Base-by-base conservation (phyloP, 2,113 vertebrate genomes). In the Shinisaurus crocodilurus region DNA sequence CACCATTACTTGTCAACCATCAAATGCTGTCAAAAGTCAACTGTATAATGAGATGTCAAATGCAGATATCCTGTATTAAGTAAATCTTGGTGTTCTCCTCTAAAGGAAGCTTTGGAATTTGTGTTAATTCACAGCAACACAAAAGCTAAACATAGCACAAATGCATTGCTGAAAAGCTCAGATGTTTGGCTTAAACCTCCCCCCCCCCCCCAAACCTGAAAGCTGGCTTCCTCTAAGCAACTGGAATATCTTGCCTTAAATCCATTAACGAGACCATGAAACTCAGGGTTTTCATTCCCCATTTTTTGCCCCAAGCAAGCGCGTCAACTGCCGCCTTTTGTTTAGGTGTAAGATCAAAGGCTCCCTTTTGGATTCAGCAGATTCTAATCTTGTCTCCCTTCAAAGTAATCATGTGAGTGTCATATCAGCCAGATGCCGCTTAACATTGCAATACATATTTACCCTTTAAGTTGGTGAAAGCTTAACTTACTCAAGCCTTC, bases 391-490 rank as follows among this genome's bases (percentile, higher is more conserved):
- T 25, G 1, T 90, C 67, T 85, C 90, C 54, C 48, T 32, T 45
- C 82, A 77, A 84, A 72, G 65, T 79, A 43, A 0, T 40, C 75
- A 18, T 76, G 63, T 70, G 54, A 65, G 9, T 9, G 2, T 1
- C 67, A 34, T 34, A 43, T 37, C 57, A 75, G 43, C 74, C 48
- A 82, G 65, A 75, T 43, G 86, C 20, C 20, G 92, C 74, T 67
- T 43, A 72, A 86, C 10, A 60, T 54, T 87, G 91, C 84, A 92
- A 82, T 88, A 86, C 10, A 90, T 92, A 65, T n/a, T 37, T 69
- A 10, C 83, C 89, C 77, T 94, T 6, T 60, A 90, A n/a, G 92
- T n/a, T 63, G 75, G 85, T 18, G 93, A 88, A n/a, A 75, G 82
- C 84, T 25, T 15, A 16, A 32, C 72, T 32, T 18, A 82, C 76